Conservation (phyloP, 2,113 vertebrate species). For the Hylia prasina region DNA sequence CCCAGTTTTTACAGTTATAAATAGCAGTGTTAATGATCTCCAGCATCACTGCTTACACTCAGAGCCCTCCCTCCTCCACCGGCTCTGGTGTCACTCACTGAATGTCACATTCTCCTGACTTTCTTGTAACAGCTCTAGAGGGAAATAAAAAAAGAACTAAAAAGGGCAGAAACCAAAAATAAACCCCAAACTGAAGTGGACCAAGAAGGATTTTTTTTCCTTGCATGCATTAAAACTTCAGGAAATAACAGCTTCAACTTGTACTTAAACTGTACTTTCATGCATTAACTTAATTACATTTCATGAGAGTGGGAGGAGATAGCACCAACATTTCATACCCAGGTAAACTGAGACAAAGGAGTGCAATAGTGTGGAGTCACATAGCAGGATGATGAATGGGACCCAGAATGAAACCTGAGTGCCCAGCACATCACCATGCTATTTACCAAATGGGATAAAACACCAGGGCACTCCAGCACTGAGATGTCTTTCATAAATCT, state of each 20-base stretch:
- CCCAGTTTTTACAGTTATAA: slow-evolving; percentile 25
- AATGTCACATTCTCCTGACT: slow-evolving; percentile 40
- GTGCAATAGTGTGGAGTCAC: background rate
- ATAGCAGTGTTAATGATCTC: slow-evolving; percentile 53
- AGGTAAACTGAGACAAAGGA: slow-evolving; percentile 50
- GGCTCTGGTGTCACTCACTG: slow-evolving; percentile 22
- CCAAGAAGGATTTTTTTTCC: background rate
- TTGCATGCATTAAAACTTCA: background rate
- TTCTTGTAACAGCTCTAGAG: background rate
- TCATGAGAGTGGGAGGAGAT: background rate
- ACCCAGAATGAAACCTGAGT: background rate
- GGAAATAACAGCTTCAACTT: background rate
- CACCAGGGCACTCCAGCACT: background rate
- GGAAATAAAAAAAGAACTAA: background rate
- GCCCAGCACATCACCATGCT: slow-evolving; percentile 3
- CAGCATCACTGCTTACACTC: slow-evolving; percentile 15
- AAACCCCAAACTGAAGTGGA: background rate
- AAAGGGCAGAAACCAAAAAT: background rate
- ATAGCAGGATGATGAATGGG: slow-evolving; percentile 16
- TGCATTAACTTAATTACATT: slow-evolving; percentile 3
- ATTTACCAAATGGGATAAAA: slow-evolving; percentile 37
- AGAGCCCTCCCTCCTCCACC: background rate
- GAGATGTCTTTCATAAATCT: slow-evolving; percentile 16
- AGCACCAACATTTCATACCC: background rate
- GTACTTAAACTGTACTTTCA: background rate